Evolutionary conservation across 2,888 invertebrate genomes (phyloP), one percentile per base, ranked within the genome.

Genomic region (Tachina grossa): DNA sequence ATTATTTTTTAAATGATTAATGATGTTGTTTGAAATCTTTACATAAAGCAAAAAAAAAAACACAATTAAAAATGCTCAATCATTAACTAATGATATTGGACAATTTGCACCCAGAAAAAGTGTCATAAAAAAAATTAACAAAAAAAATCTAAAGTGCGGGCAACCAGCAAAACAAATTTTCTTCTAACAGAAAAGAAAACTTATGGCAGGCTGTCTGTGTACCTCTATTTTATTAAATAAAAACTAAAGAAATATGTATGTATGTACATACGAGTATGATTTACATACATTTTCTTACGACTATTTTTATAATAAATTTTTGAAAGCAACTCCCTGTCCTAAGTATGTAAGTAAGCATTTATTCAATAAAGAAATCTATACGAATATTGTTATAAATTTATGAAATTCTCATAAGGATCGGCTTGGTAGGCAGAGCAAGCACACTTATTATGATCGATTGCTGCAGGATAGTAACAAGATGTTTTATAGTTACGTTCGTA

Each of bases 301-400:
- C 9, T 13, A 41, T 69, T n/a, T n/a, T n/a, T n/a, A n/a, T 49
- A 9, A 59, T 6, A 43, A 49, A 19, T 63, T 53, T 71, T 16
- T 8, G 22, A 45, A 61, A 82, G 47, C 11, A 85, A 79, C 71
- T 71, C 79, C 78, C 77, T 51, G 14, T 0, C 22, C 22, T 14
- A 19, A 31, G 31, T n/a, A n/a, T n/a, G n/a, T 31, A 2, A 31
- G 31, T 31, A 31, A 47, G 8, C 14, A 66, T 65, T 78, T 68
- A 16, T 31, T 45, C 43, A 61, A 75, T 66, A 75, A 59, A 59
- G 45, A 49, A 71, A 75, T 82, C 3, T n/a, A 85, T 83, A 74
- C 83, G 75, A 76, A 76, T 85, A 86, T 87, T 87, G 88, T 90
- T 90, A 88, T 87, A 89, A 88, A 90, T 90, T 90, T 89, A 90